Base-by-base conservation (phyloP, 2,113 vertebrate genomes). In the Otis tarda region DNA sequence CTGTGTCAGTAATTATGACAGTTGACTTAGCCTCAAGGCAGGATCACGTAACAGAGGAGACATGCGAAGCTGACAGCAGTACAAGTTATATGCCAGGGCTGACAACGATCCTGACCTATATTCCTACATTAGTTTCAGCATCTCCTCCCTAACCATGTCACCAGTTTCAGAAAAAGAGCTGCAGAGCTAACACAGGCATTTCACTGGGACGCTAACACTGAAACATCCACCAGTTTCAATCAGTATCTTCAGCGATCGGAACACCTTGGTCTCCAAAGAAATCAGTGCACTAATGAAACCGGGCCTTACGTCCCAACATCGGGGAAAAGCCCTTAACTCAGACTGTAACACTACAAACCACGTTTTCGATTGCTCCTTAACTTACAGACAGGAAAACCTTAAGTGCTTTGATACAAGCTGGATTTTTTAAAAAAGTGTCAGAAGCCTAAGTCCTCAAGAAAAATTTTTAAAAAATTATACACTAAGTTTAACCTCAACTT, bases 301-400 rank as follows among this genome's bases (percentile, higher is more conserved):
- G 12, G 9, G 14, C 16, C 24, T 28, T 27, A 22, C 1, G 3
- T 7, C 19, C 63, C 45, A 73, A 14, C 2, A 2, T 0, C 41
- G 49, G 6, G 10, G 15, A 37, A 89, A 39, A 59, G 15, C 7
- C 39, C 56, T 73, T 10, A 64, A 53, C 9, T 28, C 33, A 13
- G 14, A 47, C 30, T 30, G 8, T 6, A 73, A 21, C 27, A 69
- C 22, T 64, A 90, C 53, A 76, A 60, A 39, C 0, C 14, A 68
- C 5, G 14, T 16, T 56, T n/a, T 76, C 7, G 4, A 4, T 3
- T 85, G 63, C 37, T 86, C 79, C 41, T 61, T 37, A 69, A 28
- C 59, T 61, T 47, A 60, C 8, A 63, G 18, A 22, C 33, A 30
- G 0, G 7, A 12, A 61, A 94, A 61, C 9, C 27, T 19, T 6